Conservation (phyloP, 2,888 invertebrate genomes). For the Epirrhoe alternata region DNA sequence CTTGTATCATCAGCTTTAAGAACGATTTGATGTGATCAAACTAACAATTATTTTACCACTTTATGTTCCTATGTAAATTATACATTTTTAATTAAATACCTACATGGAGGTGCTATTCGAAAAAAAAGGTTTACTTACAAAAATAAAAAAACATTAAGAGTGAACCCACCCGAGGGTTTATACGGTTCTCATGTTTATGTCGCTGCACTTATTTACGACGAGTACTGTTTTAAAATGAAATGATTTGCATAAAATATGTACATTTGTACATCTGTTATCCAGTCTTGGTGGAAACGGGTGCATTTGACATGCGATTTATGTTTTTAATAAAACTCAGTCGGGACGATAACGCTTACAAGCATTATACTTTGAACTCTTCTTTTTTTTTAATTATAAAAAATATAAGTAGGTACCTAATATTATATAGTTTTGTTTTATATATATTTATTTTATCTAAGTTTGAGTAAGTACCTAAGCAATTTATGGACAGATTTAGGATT, state of each 20-base stretch:
- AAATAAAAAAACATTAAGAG: constrained; percentile 3
- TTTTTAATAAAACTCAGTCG: constrained; percentile 81
- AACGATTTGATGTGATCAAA: no score
- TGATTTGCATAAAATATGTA: constrained; percentile 70
- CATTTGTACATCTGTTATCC: constrained; percentile 73
- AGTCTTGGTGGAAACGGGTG: constrained; percentile 74
- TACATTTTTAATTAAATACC: background rate
- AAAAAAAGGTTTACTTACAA: background rate
- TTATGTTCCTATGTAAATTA: no score
- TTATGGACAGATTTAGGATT: background rate
- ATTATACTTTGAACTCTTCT: constrained; percentile 61
- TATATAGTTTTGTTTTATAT: no score
- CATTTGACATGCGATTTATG: constrained; percentile 83
- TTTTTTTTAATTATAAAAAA: constrained; percentile 7
- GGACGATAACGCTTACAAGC: constrained; percentile 68
- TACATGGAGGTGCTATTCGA: background rate
- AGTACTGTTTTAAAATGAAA: constrained; percentile 56
- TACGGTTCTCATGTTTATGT: constrained; percentile 40
- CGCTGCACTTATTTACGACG: constrained; percentile 53
- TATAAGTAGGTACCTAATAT: no score
- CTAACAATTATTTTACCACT: no score
- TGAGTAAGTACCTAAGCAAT: background rate
- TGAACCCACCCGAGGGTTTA: background rate
- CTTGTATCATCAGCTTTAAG: no score
- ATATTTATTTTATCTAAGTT: background rate